These are phyloP conservation scores for Yponomeuta malinellus DNA, from an alignment of 2,888 invertebrate species.

Conservation along the genomic window DNA sequence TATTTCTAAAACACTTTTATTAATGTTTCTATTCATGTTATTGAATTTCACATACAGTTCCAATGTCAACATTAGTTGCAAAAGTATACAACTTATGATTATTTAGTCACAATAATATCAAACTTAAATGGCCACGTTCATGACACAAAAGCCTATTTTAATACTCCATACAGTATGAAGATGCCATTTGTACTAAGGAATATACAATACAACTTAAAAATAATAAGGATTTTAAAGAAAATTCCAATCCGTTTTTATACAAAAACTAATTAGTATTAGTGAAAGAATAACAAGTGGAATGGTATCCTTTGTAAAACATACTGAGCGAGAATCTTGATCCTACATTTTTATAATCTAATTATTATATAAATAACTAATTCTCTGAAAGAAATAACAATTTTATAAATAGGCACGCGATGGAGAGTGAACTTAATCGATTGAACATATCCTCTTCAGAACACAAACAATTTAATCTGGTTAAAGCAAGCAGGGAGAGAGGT, in stretches of 20 bases:
- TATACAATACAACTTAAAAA: constrained; percentile 43
- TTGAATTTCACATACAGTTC: constrained; percentile 50
- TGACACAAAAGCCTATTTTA: constrained; percentile 43
- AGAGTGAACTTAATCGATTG: constrained; percentile 25
- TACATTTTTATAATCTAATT: constrained; percentile 35
- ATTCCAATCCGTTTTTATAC: constrained; percentile 23
- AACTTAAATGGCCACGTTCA: constrained; percentile 66
- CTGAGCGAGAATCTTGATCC: constrained; percentile 46
- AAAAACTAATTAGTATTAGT: constrained; percentile 32
- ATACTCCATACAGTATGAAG: constrained; percentile 39
- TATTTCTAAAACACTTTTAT: constrained; percentile 66
- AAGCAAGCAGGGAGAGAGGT: neutral
- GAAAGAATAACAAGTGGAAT: constrained; percentile 69
- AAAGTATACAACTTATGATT: constrained; percentile 47
- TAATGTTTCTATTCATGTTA: constrained; percentile 54
- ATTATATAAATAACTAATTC: constrained; percentile 44
- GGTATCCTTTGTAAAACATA: constrained; percentile 27
- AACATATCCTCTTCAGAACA: constrained; percentile 21
- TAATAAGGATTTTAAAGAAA: constrained; percentile 28
- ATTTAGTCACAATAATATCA: constrained; percentile 43
- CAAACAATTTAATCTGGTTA: neutral
- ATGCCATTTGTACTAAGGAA: constrained; percentile 67
- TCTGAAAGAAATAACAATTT: constrained; percentile 56
- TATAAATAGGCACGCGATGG: constrained; percentile 54
- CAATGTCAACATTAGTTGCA: constrained; percentile 49